Base-by-base conservation (phyloP, 2,113 vertebrate genomes). In the Zeus faber region DNA sequence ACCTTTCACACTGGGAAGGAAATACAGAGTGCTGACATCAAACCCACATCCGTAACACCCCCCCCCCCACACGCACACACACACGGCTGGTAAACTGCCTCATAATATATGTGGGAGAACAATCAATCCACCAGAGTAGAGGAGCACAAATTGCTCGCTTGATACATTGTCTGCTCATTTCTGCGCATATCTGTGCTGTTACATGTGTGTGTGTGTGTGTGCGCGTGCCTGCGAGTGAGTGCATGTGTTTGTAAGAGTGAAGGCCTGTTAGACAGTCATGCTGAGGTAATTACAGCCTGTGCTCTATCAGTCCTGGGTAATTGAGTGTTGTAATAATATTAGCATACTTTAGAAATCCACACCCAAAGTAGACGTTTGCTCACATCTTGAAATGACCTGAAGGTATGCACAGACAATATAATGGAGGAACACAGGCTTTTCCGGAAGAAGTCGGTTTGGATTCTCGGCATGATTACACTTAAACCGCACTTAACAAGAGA, bases 371-470 rank as follows among this genome's bases (percentile, higher is more conserved):
- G 29, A 44, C 54, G 35, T 71, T 70, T 71, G 70, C 54, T 43
- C 62, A 73, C 67, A 75, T 83, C 71, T 82, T 72, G 69, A 82
- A 77, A 53, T 62, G 61, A 81, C 84, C 70, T 44, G 20, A 49
- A 54, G 61, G 67, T 49, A 70, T n/a, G 63, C 70, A 49, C 48
- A 59, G 64, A 75, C 56, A 62, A 68, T 72, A 63, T 79, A 77
- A 76, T 74, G 48, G 66, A 60, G 68, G 71, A 79, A 77, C 70
- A 67, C 65, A 65, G 68, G 62, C 57, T 73, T 80, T 77, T 80
- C 67, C 53, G 44, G 54, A 59, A 55, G 52, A 61, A 50, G 48
- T 47, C 43, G 49, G 49, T 4, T 62, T 58, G 54, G 65, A 67
- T 63, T 61, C 52, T 61, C 72, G 68, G 68, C 70, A 48, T 72